These are phyloP conservation scores for Potamarius usumacintae DNA, from an alignment of 2,113 vertebrate genomes.

Conservation along the genomic window DNA sequence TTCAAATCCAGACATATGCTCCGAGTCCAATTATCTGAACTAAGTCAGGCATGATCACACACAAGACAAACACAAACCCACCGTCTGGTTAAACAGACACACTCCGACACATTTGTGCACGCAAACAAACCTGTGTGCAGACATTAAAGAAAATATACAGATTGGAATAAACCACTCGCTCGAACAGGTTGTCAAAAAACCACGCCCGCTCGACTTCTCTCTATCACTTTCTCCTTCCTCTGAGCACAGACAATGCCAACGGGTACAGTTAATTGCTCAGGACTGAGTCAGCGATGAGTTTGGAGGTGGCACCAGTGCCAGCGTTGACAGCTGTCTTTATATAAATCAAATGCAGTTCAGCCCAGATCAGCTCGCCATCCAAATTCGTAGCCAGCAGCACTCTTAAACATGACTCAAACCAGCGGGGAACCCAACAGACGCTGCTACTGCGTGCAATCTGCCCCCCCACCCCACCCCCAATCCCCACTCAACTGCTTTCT, in stretches of 20 bases:
- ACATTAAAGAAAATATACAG: background rate
- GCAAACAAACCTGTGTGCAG: background rate
- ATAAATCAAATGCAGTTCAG: slow-evolving; percentile 49
- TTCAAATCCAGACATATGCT: slow-evolving; percentile 36
- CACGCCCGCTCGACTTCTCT: background rate
- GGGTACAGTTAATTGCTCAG: slow-evolving; percentile 49
- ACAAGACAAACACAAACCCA: slow-evolving; percentile 40
- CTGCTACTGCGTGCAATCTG: slow-evolving; percentile 36
- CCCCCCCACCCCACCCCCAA: slow-evolving; percentile 42
- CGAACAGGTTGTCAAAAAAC: slow-evolving; percentile 28
- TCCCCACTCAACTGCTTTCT: slow-evolving; percentile 24
- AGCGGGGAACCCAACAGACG: slow-evolving; percentile 47
- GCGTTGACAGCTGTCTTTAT: slow-evolving; percentile 59
- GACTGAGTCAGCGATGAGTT: slow-evolving; percentile 53
- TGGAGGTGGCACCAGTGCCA: slow-evolving; percentile 40
- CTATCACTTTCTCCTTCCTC: slow-evolving; percentile 20
- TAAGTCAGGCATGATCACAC: slow-evolving; percentile 42
- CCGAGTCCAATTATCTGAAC: slow-evolving; percentile 38
- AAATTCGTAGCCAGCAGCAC: slow-evolving; percentile 36
- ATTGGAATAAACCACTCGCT: slow-evolving; percentile 11
- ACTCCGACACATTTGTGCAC: slow-evolving; percentile 25
- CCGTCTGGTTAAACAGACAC: slow-evolving; percentile 48
- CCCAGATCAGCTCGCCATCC: slow-evolving; percentile 38
- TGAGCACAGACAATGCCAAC: slow-evolving; percentile 45
- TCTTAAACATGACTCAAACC: slow-evolving; percentile 48